These are phyloP conservation scores for Pycnonotus jocosus DNA, from an alignment of 2,113 vertebrate genomes.

Conservation along the genomic window DNA sequence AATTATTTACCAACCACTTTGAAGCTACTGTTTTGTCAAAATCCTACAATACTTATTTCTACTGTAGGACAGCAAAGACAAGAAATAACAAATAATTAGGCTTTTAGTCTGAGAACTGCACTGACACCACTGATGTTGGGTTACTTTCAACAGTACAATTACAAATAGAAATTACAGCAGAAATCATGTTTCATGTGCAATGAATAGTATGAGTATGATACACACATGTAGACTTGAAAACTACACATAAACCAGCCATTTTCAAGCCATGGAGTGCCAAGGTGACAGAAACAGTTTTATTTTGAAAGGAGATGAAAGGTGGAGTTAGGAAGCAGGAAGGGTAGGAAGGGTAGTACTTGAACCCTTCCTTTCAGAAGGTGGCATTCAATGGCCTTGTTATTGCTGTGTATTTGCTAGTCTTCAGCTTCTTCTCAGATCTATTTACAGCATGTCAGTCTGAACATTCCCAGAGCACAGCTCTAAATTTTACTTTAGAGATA, in stretches of 20 bases:
- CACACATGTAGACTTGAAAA: neutral
- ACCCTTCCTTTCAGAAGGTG: slow-evolving; percentile 63
- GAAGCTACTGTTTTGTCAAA: neutral
- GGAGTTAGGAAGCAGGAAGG: neutral
- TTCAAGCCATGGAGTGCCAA: slow-evolving; percentile 15
- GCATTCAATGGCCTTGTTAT: slow-evolving; percentile 63
- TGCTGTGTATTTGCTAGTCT: slow-evolving; percentile 39
- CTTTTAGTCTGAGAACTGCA: slow-evolving; percentile 16
- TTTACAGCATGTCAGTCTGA: slow-evolving; percentile 59
- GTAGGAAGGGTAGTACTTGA: slow-evolving; percentile 43
- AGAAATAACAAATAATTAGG: neutral
- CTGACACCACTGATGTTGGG: neutral
- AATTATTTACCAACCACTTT: neutral
- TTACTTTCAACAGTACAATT: slow-evolving; percentile 9
- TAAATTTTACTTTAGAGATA: slow-evolving; percentile 63
- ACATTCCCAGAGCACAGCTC: slow-evolving; percentile 69
- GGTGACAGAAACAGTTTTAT: neutral
- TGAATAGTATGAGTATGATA: neutral
- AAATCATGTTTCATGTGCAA: neutral
- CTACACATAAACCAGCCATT: neutral
- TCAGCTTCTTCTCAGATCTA: slow-evolving; percentile 38
- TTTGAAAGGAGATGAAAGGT: neutral
- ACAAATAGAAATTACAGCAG: neutral
- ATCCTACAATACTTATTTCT: neutral
- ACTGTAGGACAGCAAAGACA: neutral